A percentile compares a stretch with the other conserved stretches of the same genome.
These are phyloP conservation scores for Nebria ingens DNA, from an alignment of 1,140 invertebrate genomes.

Conservation along the genomic window DNA sequence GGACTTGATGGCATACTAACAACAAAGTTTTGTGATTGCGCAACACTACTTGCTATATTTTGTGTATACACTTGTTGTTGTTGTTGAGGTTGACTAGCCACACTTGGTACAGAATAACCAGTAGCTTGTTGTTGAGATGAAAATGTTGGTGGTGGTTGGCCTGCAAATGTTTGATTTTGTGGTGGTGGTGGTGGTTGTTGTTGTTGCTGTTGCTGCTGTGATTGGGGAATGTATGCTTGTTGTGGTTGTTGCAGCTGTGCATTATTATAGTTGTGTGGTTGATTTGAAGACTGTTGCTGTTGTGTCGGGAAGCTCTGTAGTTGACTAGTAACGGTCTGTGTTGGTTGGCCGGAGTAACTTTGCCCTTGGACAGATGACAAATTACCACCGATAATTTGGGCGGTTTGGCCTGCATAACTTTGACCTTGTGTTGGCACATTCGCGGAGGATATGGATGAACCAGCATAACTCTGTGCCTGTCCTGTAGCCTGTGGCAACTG, in stretches of 20 bases:
- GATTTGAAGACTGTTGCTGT: slow-evolving; percentile 7
- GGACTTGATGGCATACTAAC: neutral
- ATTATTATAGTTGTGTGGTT: neutral
- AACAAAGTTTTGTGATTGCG: neutral
- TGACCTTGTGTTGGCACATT: slow-evolving; percentile 6
- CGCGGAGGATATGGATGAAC: neutral
- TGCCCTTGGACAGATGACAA: neutral
- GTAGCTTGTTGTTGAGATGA: neutral
- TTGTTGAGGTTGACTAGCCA: neutral
- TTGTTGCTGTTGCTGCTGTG: slow-evolving; percentile 1
- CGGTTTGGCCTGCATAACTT: neutral
- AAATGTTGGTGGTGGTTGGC: neutral
- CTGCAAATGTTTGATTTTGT: neutral
- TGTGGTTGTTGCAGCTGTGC: slow-evolving; percentile 9
- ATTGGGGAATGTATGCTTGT: neutral
- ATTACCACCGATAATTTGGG: neutral
- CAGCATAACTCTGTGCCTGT: neutral
- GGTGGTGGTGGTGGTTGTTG: slow-evolving; percentile 8
- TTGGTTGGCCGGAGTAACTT: neutral
- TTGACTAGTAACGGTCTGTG: neutral
- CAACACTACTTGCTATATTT: neutral
- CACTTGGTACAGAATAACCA: neutral
- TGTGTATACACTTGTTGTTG: neutral
- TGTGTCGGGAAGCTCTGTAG: neutral
- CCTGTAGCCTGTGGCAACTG: neutral